Evolutionary conservation across 2,888 invertebrate species (phyloP).

Genomic region (Plagodis dolabraria): DNA sequence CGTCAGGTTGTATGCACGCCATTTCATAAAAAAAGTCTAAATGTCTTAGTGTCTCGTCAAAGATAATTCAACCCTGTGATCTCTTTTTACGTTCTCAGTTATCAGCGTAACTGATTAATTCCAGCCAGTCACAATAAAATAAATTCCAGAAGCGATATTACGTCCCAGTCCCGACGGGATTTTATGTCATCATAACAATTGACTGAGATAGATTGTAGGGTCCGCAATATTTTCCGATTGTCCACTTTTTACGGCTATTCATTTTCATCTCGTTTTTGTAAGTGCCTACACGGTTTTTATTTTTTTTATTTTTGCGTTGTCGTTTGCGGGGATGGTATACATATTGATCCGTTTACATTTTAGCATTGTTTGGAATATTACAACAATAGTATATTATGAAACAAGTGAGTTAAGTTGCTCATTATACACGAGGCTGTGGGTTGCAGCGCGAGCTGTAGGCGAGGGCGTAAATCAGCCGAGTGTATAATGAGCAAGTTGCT

Average conservation of each 20-base stretch:
- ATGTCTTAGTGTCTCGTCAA: no score
- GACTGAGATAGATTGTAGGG: conserved; percentile 42
- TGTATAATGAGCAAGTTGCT: no score
- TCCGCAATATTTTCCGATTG: conserved; percentile 39
- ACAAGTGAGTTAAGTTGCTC: no score
- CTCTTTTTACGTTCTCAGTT: background rate
- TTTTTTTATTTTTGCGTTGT: conserved; percentile 16
- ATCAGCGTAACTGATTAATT: conserved; percentile 22
- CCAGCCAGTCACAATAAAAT: conserved; percentile 23
- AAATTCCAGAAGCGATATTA: conserved; percentile 19
- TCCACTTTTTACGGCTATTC: conserved; percentile 39
- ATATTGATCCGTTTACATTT: conserved; percentile 9
- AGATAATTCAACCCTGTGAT: no score
- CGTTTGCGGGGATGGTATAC: conserved; percentile 16
- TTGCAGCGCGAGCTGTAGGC: no score
- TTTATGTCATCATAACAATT: conserved; percentile 43
- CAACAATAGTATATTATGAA: no score
- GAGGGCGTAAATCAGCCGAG: no score
- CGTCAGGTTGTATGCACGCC: background rate
- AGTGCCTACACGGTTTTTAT: conserved; percentile 23
- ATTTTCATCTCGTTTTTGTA: conserved; percentile 36
- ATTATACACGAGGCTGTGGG: no score
- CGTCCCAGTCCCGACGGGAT: conserved; percentile 28
- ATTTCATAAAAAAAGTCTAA: no score
- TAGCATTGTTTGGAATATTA: no score